Conservation (phyloP, 2,113 vertebrate genomes). For the Pontoporia blainvillei region DNA sequence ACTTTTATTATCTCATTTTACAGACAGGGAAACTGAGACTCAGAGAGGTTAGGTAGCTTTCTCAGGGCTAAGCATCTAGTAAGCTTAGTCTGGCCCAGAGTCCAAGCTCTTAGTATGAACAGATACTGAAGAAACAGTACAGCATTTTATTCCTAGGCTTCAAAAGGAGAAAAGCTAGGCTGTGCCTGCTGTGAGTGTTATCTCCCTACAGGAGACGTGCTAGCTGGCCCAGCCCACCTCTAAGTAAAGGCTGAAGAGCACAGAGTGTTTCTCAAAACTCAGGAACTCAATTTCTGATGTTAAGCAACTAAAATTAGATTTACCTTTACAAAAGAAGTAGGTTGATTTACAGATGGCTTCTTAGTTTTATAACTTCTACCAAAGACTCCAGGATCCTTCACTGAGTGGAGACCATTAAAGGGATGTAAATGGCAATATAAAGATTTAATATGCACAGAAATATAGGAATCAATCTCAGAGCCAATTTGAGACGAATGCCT, state of each 20-base stretch:
- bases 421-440: neutral
- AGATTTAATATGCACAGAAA: conserved; percentile 48
- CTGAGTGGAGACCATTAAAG: conserved; percentile 30
- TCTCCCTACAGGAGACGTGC: fast-evolving
- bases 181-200: fast-evolving
- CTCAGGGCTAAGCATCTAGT: neutral
- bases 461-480: conserved; percentile 16
- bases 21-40: neutral
- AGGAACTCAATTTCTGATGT: neutral
- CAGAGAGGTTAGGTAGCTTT: neutral
- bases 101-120: neutral
- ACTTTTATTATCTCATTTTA: neutral
- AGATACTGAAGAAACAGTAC: neutral
- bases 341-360: conserved; percentile 26
- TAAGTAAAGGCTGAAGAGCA: neutral
- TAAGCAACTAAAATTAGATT: conserved; percentile 19
- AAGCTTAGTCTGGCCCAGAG: neutral
- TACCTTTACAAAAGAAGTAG: neutral
- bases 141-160: neutral
- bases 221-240: too few species aligned
- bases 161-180: neutral
- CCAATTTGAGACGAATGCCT: conserved; percentile 34
- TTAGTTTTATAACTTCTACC: conserved; percentile 37
- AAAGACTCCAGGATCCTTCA: neutral
- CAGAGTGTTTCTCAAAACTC: neutral